Conservation (phyloP, 2,888 invertebrate genomes). For the Ornithoptera priamus region DNA sequence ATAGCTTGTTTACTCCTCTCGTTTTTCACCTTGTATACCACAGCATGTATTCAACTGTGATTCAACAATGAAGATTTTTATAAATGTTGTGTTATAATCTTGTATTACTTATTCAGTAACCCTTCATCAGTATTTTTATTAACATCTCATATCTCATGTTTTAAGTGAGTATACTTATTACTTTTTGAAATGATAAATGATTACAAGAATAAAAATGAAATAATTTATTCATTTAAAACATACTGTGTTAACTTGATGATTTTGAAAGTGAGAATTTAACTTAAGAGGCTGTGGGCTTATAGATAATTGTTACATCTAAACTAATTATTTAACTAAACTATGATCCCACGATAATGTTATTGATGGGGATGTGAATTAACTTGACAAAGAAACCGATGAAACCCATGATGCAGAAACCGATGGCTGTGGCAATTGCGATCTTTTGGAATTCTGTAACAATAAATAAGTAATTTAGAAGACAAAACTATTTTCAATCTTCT, state of each 20-base stretch:
- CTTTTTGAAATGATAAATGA: neutral
- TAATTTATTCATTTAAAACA: conserved; percentile 69
- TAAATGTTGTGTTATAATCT: conserved; percentile 20
- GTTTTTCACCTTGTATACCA: too few species aligned
- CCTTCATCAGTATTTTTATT: neutral
- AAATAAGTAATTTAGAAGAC: too few species aligned
- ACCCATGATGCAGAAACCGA: conserved; percentile 99
- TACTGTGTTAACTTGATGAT: conserved; percentile 45
- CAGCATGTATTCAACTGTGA: neutral
- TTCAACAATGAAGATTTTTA: conserved; percentile 13
- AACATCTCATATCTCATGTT: neutral
- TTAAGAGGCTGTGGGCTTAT: conserved; percentile 62
- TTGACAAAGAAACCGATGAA: conserved; percentile 99
- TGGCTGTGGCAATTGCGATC: conserved; percentile 99
- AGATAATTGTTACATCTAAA: conserved; percentile 54
- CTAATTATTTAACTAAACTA: conserved; percentile 57
- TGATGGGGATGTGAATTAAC: conserved; percentile 99
- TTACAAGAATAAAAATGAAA: conserved; percentile 44
- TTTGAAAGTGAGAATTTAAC: conserved; percentile 52
- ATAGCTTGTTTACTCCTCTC: too few species aligned
- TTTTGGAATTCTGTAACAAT: conserved; percentile 95
- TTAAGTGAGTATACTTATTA: too few species aligned
- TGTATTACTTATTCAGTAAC: neutral
- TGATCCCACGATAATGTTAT: conserved; percentile 96
- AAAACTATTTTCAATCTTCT: too few species aligned